phyloP scores from a whole-genome alignment of 30 jellyfish, hydroid and myxozoan species.

The Hydractinia symbiolongicarpus region DNA sequence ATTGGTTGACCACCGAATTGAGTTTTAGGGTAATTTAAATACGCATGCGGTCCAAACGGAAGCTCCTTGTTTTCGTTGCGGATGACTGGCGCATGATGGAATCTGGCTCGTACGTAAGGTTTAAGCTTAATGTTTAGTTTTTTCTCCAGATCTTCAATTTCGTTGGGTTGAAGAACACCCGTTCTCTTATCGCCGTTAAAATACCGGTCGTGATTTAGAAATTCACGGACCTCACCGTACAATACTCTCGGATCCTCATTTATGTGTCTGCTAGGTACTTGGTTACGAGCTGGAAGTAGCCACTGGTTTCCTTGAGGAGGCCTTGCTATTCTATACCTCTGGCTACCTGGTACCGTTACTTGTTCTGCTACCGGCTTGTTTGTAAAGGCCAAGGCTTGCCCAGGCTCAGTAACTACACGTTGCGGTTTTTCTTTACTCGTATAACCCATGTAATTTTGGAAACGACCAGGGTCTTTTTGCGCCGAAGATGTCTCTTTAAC shows the following conservation, averaged over 20 bases:
- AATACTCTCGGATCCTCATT: not conserved
- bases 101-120: conserved; percentile 7
- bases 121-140: conserved; percentile 19
- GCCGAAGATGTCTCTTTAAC: not conserved
- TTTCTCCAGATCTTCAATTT: conserved; percentile 8
- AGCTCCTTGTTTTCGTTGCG: conserved; percentile 26
- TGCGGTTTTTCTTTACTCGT: not conserved
- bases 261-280: not conserved
- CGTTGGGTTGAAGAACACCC: not conserved
- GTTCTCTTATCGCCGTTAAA: not conserved
- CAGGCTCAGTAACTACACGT: not conserved
- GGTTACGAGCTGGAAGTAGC: not conserved
- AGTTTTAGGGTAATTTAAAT: not conserved
- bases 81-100: conserved; percentile 20
- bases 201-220: conserved; percentile 2
- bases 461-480: not conserved
- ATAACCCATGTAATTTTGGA: conserved; percentile 21
- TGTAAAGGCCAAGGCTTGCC: not conserved
- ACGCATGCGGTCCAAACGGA: conserved; percentile 37
- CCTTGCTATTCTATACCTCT: conserved; percentile 10
- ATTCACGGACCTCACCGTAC: conserved; percentile 23
- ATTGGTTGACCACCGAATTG: not conserved
- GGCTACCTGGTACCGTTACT: conserved; percentile 20
- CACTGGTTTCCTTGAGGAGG: not conserved
- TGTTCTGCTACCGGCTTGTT: conserved; percentile 28